phyloP scores from a whole-genome alignment of 2,113 vertebrate genomes.

The Zeus faber region DNA sequence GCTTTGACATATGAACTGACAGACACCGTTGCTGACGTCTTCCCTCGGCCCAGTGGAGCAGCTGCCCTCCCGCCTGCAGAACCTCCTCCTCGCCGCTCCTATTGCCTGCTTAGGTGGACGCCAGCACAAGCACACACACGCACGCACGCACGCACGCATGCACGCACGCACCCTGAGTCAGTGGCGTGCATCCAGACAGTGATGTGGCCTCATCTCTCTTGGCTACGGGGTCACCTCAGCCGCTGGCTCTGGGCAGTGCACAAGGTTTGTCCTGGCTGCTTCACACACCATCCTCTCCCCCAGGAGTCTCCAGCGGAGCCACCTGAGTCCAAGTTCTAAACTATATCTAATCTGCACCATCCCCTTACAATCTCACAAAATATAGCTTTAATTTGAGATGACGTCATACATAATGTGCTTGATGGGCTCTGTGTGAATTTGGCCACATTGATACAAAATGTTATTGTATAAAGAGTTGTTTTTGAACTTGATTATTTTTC shows the following conservation, averaged over 20 bases:
- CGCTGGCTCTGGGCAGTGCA: conserved; percentile 32
- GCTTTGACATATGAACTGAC: conserved; percentile 9
- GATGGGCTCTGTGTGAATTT: no score
- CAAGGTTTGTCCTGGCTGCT: conserved; percentile 27
- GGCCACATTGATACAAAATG: no score
- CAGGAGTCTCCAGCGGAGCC: conserved; percentile 39
- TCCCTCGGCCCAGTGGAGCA: conserved; percentile 19
- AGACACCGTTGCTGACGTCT: not conserved
- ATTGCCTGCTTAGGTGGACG: conserved; percentile 6
- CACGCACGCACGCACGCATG: not conserved
- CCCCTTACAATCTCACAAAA: no score
- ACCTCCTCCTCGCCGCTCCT: conserved; percentile 10
- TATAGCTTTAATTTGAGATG: no score
- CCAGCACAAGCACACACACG: not conserved
- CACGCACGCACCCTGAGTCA: not conserved
- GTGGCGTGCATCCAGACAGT: not conserved
- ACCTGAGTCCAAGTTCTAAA: conserved; percentile 57
- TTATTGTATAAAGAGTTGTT: no score
- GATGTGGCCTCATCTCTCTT: not conserved
- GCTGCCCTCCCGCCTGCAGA: conserved; percentile 28
- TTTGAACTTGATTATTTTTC: no score
- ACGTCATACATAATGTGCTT: no score
- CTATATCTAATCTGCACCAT: no score
- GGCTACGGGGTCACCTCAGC: conserved; percentile 28
- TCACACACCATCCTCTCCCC: conserved; percentile 27